Evolutionary conservation across 2,888 invertebrate species (phyloP), one percentile per base, ranked within the genome.

Genomic region (Platerodrilus igneus): DNA sequence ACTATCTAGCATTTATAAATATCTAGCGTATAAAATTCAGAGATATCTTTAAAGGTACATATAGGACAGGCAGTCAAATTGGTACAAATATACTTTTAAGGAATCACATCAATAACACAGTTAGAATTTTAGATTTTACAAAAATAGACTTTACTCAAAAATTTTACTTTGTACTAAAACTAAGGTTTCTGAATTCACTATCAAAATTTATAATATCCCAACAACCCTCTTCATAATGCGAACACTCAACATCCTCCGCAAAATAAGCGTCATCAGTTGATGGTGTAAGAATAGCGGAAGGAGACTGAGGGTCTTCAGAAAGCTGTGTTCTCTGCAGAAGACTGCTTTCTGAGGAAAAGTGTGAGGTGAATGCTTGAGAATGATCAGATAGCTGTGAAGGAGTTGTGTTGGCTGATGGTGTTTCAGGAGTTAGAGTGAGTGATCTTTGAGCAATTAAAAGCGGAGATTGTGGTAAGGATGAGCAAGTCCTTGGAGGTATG

Each of bases 401-500:
- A 29, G 75, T 74, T 9, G 81, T 72, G 59, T 81, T 81, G 9
- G 82, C 79, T 27, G 79, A 78, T 13, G 83, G 82, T 3, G 81
- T 81, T 53, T 82, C 81, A 5, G 81, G 82, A 3, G 82, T 81
- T 53, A 67, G 68, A 29, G 60, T 53, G 9, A 73, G 72, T 53
- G 73, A 65, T 37, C 46, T 49, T 26, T 66, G 68, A 28, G 48
- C 48, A n/a, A n/a, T n/a, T 27, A 45, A 49, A 38, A 48, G 36
- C 16, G 50, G 40, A 37, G 38, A 45, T 17, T 41, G 37, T 10
- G 41, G 37, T 37, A 42, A 37, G 25, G 45, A 43, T 37, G 43
- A 44, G 17, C 33, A 43, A 23, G 33, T 45, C 25, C 29, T 45
- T 43, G 38, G 38, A 34, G 40, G 23, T 40, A 43, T 41, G 37